phyloP scores from a whole-genome alignment of 2,888 invertebrate genomes.

The Ochlodes sylvanus region DNA sequence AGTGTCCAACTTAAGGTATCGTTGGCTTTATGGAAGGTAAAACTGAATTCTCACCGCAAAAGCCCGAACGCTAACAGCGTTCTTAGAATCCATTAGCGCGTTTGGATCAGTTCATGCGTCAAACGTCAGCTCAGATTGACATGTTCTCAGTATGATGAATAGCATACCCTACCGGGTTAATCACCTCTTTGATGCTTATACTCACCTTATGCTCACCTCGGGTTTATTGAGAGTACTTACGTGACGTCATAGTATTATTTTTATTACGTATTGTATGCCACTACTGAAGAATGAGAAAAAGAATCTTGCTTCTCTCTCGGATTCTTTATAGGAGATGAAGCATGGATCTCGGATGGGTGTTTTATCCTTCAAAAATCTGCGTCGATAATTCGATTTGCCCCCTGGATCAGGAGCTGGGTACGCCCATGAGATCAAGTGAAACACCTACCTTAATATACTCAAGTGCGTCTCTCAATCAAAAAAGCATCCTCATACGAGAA shows the following conservation, averaged over 20 bases:
- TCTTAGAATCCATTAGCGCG: conserved; percentile 14
- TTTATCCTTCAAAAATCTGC: too few relatives aligned
- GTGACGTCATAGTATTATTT: not conserved
- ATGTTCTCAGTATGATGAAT: conserved; percentile 7
- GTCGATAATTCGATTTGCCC: too few relatives aligned
- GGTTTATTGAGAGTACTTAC: not conserved
- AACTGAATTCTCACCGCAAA: conserved; percentile 1
- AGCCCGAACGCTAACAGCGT: not conserved
- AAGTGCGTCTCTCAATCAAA: too few relatives aligned
- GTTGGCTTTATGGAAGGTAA: not conserved
- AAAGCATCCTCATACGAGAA: too few relatives aligned
- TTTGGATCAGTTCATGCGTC: conserved; percentile 12
- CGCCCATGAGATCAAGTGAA: too few relatives aligned
- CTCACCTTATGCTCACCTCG: not conserved
- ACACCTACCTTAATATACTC: too few relatives aligned
- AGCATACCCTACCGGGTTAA: conserved; percentile 2
- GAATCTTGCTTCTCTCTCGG: not conserved
- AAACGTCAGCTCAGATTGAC: conserved; percentile 21
- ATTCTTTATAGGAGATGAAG: too few relatives aligned
- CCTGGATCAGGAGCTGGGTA: too few relatives aligned
- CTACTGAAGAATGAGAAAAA: not conserved
- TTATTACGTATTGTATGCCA: not conserved
- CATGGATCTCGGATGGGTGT: too few relatives aligned
- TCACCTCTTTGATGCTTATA: conserved; percentile 3
- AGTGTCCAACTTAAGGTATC: too few relatives aligned